phyloP scores from a whole-genome alignment of 2,113 vertebrate species.

The Podarcis cretensis region DNA sequence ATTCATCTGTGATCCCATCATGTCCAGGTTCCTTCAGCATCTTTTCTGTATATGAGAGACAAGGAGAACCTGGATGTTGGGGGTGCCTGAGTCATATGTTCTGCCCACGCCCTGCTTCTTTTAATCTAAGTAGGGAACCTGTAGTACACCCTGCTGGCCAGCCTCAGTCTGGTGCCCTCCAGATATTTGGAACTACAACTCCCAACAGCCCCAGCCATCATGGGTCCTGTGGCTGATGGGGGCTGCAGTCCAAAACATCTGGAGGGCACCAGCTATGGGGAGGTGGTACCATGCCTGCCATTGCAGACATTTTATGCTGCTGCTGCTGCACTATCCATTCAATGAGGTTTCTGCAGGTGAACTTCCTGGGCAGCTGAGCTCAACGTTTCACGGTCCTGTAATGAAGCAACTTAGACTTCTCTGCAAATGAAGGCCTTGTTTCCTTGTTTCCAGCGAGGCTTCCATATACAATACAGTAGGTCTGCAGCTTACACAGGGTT shows the following conservation, averaged over 20 bases:
- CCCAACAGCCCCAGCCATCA: too few species aligned
- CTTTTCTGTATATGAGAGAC: neutral
- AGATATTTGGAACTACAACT: too few species aligned
- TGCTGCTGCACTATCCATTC: neutral
- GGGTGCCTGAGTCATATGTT: neutral
- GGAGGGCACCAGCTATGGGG: too few species aligned
- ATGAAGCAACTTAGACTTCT: neutral
- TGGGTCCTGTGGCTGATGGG: too few species aligned
- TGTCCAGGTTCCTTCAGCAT: neutral
- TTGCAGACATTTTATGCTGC: neutral
- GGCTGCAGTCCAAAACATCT: too few species aligned
- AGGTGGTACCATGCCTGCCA: neutral
- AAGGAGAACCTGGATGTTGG: fast-evolving
- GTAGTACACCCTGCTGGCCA: neutral
- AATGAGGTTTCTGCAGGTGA: neutral
- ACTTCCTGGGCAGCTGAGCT: too few species aligned
- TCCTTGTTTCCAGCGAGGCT: neutral
- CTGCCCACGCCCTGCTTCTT: neutral
- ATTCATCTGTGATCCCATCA: neutral
- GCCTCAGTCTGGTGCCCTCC: too few species aligned
- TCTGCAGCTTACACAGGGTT: too few species aligned
- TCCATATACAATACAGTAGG: neutral
- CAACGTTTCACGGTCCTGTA: neutral
- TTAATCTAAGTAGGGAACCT: neutral
- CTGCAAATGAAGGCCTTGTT: neutral